Percentiles rank a stretch among this genome's conserved stretches.
These are phyloP conservation scores for Stegodyphus dumicola DNA, from an alignment of 1,140 invertebrate species.

Conservation along the genomic window DNA sequence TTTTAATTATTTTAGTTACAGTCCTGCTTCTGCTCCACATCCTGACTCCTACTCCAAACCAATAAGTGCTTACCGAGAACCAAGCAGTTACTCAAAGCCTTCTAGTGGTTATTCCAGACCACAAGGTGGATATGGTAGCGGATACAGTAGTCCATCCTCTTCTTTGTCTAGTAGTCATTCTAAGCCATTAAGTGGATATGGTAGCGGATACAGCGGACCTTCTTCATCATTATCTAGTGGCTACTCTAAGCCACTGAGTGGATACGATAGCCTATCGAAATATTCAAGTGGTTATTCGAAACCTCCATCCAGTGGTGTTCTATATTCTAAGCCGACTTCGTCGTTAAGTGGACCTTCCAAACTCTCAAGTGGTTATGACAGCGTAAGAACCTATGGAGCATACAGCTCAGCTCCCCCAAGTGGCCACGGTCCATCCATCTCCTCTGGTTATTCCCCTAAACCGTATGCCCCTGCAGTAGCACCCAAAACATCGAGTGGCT, in stretches of 20 bases:
- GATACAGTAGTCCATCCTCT: slow-evolving; percentile 8
- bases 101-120: slow-evolving; percentile 3
- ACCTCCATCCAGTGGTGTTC: neutral
- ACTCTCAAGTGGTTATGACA: slow-evolving; percentile 12
- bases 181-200: slow-evolving; percentile 12
- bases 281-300: neutral
- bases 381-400: slow-evolving; percentile 25
- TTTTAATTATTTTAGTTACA: neutral
- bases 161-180: slow-evolving; percentile 7
- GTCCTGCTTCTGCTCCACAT: neutral
- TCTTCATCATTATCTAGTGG: slow-evolving; percentile 10
- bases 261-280: neutral
- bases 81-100: slow-evolving; percentile 16
- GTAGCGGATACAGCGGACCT: slow-evolving; percentile 31
- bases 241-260: neutral
- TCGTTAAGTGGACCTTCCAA: neutral
- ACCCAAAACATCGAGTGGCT: neutral
- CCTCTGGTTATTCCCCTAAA: neutral
- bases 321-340: slow-evolving; percentile 3
- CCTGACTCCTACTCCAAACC: slow-evolving; percentile 17
- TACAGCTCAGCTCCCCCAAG: slow-evolving; percentile 1
- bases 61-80: neutral
- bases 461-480: neutral
- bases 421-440: neutral
- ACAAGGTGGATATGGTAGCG: slow-evolving; percentile 11